phyloP scores from a whole-genome alignment of 2,797 vertebrate species.

The Platalea minor region DNA sequence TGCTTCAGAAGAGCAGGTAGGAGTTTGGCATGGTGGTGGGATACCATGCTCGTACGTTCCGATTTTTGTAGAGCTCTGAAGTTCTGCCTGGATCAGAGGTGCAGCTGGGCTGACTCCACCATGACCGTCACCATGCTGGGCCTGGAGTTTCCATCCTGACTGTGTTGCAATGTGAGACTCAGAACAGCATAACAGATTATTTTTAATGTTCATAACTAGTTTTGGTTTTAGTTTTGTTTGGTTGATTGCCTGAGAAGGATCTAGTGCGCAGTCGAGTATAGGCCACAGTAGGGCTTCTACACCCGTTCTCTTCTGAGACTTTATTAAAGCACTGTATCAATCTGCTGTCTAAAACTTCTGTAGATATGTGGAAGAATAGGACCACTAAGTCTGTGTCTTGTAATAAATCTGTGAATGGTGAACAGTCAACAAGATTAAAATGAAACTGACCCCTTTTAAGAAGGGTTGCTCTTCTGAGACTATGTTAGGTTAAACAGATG shows the following conservation, averaged over 20 bases:
- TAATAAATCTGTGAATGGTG: not conserved
- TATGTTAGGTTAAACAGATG: not conserved
- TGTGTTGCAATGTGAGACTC: not conserved
- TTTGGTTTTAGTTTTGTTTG: not conserved
- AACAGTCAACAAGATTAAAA: not conserved
- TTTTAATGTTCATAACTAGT: not conserved
- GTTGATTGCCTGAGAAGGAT: not conserved
- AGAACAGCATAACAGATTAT: accelerated
- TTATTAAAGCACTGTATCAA: not conserved
- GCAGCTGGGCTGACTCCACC: not conserved
- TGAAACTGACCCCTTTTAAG: not conserved
- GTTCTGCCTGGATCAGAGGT: not conserved
- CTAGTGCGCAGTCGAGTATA: not conserved
- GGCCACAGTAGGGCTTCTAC: not conserved
- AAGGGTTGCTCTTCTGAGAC: not conserved
- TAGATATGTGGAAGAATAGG: not conserved
- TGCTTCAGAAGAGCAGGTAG: not conserved
- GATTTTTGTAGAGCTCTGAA: not conserved
- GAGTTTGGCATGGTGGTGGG: too few relatives aligned
- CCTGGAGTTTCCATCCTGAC: not conserved
- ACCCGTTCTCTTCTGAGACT: not conserved
- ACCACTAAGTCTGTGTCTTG: too few relatives aligned
- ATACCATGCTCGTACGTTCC: not conserved
- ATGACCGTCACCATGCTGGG: too few relatives aligned
- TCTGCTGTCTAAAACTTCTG: not conserved